A percentile compares a stretch with the other conserved stretches of the same genome.
These are phyloP conservation scores for Microplitis manilae DNA, from an alignment of 2,888 invertebrate species.

Conservation along the genomic window DNA sequence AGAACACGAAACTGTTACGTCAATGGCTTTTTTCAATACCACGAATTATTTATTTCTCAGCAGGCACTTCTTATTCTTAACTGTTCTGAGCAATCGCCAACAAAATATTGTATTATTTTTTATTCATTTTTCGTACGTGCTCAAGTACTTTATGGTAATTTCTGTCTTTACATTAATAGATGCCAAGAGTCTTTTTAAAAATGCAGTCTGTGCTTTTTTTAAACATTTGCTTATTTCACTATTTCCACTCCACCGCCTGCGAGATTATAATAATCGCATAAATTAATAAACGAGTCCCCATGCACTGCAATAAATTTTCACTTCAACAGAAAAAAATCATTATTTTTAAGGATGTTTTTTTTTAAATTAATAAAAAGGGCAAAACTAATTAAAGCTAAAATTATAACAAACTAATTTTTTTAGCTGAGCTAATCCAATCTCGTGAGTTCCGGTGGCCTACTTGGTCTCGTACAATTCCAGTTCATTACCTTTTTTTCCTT, in stretches of 20 bases:
- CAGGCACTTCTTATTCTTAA: no score
- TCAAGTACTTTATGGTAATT: constrained; percentile 2
- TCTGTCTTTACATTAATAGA: background rate
- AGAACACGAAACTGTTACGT: background rate
- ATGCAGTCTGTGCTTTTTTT: background rate
- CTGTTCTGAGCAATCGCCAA: background rate
- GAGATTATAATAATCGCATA: background rate
- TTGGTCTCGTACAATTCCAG: constrained; percentile 24
- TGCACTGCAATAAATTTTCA: no score
- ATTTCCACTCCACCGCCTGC: background rate
- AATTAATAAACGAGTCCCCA: background rate
- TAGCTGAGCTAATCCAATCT: background rate
- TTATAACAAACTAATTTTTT: background rate
- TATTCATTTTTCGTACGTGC: background rate
- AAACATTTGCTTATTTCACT: background rate
- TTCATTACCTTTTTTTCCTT: constrained; percentile 10
- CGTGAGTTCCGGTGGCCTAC: constrained; percentile 26
- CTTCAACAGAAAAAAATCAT: no score
- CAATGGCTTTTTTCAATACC: background rate
- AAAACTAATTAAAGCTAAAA: background rate
- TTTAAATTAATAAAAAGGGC: background rate
- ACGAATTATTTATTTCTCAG: background rate
- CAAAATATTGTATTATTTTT: background rate
- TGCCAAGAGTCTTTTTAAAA: background rate
- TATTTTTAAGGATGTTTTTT: no score